Evolutionary conservation across 2,797 vertebrate species (phyloP).

Genomic region (Tenualosa ilisha): DNA sequence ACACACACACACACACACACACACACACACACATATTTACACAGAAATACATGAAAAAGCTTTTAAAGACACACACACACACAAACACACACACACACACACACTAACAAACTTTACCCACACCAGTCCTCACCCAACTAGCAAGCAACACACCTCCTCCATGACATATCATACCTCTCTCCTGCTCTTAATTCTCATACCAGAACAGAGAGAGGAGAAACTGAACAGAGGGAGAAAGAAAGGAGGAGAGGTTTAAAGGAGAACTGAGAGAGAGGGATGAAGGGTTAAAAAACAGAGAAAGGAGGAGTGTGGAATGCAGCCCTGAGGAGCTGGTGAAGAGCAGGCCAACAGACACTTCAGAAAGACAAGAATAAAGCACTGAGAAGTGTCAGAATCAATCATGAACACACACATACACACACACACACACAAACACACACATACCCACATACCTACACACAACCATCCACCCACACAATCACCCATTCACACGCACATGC

Average conservation of each 20-base stretch:
- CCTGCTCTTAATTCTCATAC: background rate
- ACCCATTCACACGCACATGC: background rate
- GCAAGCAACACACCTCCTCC: background rate
- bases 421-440: background rate
- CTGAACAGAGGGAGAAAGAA: background rate
- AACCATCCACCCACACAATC: background rate
- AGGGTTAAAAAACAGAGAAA: background rate
- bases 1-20: background rate
- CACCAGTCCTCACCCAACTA: background rate
- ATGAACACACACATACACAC: background rate
- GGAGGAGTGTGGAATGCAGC: background rate
- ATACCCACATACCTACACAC: background rate
- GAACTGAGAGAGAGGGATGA: background rate
- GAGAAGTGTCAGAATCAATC: background rate
- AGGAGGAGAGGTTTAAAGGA: background rate
- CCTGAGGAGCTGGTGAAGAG: background rate
- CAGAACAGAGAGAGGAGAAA: background rate
- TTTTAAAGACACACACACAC: conserved; percentile 33
- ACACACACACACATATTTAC: background rate
- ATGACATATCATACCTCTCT: conserved; percentile 17
- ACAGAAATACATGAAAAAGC: background rate
- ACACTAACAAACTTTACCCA: background rate
- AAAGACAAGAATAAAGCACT: background rate
- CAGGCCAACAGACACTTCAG: conserved; percentile 4
- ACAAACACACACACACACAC: conserved; percentile 27